A percentile compares a stretch with the other conserved stretches of the same genome.
These are phyloP conservation scores for Centrocercus urophasianus DNA, from an alignment of 2,113 vertebrate genomes.

Conservation along the genomic window DNA sequence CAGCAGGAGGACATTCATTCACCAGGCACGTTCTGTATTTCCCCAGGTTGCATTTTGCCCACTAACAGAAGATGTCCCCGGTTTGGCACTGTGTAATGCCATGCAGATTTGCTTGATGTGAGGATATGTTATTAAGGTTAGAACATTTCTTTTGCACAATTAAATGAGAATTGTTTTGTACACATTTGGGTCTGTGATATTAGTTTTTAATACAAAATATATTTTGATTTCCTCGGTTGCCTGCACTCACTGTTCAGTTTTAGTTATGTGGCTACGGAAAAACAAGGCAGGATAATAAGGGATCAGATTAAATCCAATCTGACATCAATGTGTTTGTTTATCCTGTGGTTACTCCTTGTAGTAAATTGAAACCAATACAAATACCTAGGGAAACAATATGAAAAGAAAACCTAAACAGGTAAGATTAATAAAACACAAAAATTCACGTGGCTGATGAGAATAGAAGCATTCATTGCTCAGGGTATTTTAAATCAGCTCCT, in stretches of 20 bases:
- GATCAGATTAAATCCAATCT: not conserved
- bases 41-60: conserved; percentile 1
- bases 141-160: not conserved
- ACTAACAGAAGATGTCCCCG: not conserved
- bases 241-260: not conserved
- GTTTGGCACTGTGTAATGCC: not conserved
- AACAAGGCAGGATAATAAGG: not conserved
- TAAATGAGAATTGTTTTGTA: not conserved
- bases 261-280: not conserved
- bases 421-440: not conserved
- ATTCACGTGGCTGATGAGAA: rapidly evolving
- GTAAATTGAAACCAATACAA: not conserved
- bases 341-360: not conserved
- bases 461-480: not conserved
- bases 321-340: not conserved
- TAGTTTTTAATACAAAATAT: not conserved
- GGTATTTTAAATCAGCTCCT: not conserved
- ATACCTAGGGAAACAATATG: not conserved
- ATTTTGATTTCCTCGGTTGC: not conserved
- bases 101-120: conserved; percentile 18
- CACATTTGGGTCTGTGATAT: not conserved
- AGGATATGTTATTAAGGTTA: conserved; percentile 11
- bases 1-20: conserved; percentile 27
- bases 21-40: not conserved
- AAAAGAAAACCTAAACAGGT: not conserved